phyloP scores from a whole-genome alignment of 1,140 invertebrate genomes.

The Cyrtorhinus lividipennis region DNA sequence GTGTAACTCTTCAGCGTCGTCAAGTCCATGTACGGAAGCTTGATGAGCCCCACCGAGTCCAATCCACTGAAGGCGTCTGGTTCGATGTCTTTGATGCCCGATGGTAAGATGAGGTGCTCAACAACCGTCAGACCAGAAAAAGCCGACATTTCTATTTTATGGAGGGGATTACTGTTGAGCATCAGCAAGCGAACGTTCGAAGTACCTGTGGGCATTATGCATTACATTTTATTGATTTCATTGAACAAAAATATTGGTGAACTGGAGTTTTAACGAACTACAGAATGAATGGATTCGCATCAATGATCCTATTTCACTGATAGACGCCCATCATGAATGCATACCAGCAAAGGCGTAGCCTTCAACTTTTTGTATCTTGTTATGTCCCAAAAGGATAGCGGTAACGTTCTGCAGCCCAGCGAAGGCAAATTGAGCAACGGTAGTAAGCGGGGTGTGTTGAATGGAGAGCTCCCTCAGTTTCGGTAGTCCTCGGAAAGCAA shows the following conservation, averaged over 20 bases:
- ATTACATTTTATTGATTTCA: too few species aligned
- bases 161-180: constrained; percentile 58
- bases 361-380: constrained; percentile 61
- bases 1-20: constrained; percentile 48
- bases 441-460: constrained; percentile 59
- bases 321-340: too few species aligned
- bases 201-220: constrained; percentile 69
- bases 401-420: constrained; percentile 66
- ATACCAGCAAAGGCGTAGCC: constrained; percentile 60
- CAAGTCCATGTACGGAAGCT: constrained; percentile 67
- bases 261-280: too few species aligned
- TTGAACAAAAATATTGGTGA: neutral
- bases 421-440: constrained; percentile 61
- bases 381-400: constrained; percentile 55
- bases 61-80: constrained; percentile 64
- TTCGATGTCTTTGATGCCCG: constrained; percentile 56
- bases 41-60: constrained; percentile 57
- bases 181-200: constrained; percentile 60
- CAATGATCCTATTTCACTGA: too few species aligned
- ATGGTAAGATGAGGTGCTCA: constrained; percentile 54
- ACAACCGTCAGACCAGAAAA: constrained; percentile 68
- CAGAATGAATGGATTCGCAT: too few species aligned
- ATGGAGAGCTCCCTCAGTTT: constrained; percentile 61
- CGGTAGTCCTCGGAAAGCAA: constrained; percentile 63
- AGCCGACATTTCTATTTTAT: constrained; percentile 53